Base-by-base conservation (phyloP, 2,113 vertebrate species). In the Alligator mississippiensis region DNA sequence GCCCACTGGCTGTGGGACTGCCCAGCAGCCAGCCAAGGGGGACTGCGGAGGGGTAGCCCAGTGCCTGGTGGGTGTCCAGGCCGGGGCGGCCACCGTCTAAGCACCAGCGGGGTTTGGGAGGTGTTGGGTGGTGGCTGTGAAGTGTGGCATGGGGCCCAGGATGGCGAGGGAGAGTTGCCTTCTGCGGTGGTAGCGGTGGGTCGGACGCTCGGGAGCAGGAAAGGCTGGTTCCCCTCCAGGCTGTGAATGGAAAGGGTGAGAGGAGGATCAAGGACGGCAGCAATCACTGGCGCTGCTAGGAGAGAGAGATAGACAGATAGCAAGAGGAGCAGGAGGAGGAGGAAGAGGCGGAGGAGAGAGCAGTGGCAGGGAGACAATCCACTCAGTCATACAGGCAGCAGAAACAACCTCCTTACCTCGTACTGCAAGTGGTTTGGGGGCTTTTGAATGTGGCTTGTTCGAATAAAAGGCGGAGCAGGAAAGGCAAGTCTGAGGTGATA, bases 401-500 rank as follows among this genome's bases (percentile, higher is more conserved):
- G 3, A 57, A 22, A 0, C n/a, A 9, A 4, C 10, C 6, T 9
- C 28, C 8, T 27, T 11, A 47, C 2, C 66, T 62, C 61, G 5
- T 62, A 0, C 24, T 7, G 47, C 1, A 4, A 19, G 34, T 24
- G 61, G 1, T 3, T 19, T 5, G 62, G 70, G 85, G 76, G 62
- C 24, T 5, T 4, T 3, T 5, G 17, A 30, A 13, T 0, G 85
- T 72, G 81, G 82, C 3, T 24, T 16, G 25, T 80, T 85, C 54
- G 18, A 24, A 38, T 54, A 19, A 74, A 85, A 22, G 72, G 4
- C 4, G 77, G 12, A 30, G 78, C 24, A 2, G 75, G 25, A 74
- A 76, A 70, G 86, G 79, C 78, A 81, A 13, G 18, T 11, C 58
- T 25, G 68, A 77, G 87, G 62, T 60, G 80, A 21, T 4, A 15